Conservation (phyloP, 1,140 invertebrate genomes). For the Drosophila mojavensis region DNA sequence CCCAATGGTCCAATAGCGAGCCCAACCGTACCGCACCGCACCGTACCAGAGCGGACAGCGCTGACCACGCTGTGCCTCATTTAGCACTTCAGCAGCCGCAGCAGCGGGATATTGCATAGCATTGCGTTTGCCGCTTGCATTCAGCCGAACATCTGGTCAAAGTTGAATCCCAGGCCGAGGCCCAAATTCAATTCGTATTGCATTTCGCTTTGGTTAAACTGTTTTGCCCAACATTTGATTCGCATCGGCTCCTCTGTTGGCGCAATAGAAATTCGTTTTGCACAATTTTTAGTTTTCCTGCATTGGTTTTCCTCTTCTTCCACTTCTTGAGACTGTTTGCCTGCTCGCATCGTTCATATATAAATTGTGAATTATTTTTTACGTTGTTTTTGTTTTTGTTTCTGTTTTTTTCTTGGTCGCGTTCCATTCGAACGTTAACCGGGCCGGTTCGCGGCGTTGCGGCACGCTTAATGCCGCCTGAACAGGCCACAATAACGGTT, state of each 20-base stretch:
- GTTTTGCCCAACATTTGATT: slow-evolving; percentile 11
- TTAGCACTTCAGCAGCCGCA: slow-evolving; percentile 65
- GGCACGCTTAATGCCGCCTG: slow-evolving; percentile 45
- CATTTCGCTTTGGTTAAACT: neutral
- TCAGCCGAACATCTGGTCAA: slow-evolving; percentile 41
- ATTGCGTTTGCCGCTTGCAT: slow-evolving; percentile 28
- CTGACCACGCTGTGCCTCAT: slow-evolving; percentile 62
- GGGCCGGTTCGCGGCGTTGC: slow-evolving; percentile 18
- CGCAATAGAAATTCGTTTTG: slow-evolving; percentile 69
- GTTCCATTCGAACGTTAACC: slow-evolving; percentile 42
- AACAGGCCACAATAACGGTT: slow-evolving; percentile 27
- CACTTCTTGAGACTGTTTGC: slow-evolving; percentile 3
- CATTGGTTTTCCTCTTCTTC: neutral
- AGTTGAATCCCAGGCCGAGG: too few relatives aligned
- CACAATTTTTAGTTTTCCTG: neutral
- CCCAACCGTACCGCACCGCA: neutral
- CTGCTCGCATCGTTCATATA: slow-evolving; percentile 41
- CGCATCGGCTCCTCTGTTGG: slow-evolving; percentile 53
- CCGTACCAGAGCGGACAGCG: neutral
- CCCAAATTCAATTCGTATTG: too few relatives aligned
- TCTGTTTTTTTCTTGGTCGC: slow-evolving; percentile 11
- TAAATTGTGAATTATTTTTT: slow-evolving; percentile 67
- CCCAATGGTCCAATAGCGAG: neutral
- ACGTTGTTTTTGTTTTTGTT: slow-evolving; percentile 19
- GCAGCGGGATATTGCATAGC: slow-evolving; percentile 57